Evolutionary conservation across 2,797 vertebrate genomes (phyloP).

Genomic region (Gymnothorax javanicus): DNA sequence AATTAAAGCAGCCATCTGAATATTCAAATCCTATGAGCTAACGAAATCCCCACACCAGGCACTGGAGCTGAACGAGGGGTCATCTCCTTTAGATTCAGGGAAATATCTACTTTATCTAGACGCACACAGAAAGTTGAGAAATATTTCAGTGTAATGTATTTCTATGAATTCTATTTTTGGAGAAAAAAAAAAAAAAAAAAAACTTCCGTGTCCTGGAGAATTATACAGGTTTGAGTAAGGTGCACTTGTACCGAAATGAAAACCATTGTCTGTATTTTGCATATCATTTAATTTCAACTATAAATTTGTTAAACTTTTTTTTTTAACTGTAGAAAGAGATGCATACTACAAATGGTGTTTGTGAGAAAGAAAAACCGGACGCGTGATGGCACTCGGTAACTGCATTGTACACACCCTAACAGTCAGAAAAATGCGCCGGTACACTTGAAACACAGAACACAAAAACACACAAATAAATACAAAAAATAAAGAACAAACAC

Average conservation of each 20-base stretch:
- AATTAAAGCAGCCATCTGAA: constrained; percentile 73
- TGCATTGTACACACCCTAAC: background rate
- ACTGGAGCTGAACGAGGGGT: constrained; percentile 57
- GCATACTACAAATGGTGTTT: background rate
- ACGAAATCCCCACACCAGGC: constrained; percentile 58
- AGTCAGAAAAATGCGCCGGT: background rate
- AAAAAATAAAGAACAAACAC: background rate
- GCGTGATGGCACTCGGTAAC: background rate
- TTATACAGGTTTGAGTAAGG: background rate
- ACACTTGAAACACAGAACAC: background rate
- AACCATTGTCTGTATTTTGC: background rate
- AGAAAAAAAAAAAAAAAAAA: background rate
- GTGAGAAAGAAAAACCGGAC: background rate
- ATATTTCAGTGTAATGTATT: background rate
- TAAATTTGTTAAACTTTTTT: background rate
- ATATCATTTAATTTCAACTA: background rate
- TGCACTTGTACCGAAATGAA: background rate
- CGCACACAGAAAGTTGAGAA: background rate
- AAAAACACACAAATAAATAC: background rate
- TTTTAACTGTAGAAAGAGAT: background rate
- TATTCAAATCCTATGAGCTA: constrained; percentile 69
- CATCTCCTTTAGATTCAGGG: constrained; percentile 34
- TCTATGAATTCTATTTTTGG: background rate
- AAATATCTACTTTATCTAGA: background rate
- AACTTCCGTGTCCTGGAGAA: background rate